Percentiles rank a stretch among this genome's conserved stretches.
Conservation (phyloP, 2,113 vertebrate species). For the Cyanoderma ruficeps region DNA sequence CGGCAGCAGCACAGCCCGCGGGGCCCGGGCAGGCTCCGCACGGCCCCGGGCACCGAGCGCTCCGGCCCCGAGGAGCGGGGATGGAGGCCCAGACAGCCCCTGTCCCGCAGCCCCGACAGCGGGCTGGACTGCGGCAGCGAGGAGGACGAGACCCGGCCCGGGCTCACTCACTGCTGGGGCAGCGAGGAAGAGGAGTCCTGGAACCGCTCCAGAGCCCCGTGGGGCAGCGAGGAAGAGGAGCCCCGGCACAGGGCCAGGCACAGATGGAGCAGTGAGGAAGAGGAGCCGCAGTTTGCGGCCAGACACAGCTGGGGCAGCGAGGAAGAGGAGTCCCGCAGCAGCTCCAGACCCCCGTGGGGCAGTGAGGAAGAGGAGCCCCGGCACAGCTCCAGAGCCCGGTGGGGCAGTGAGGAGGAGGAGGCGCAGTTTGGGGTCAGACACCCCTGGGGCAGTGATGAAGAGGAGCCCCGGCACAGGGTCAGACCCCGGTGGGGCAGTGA, state of each 20-base stretch:
- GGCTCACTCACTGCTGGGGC: fast-evolving
- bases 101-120: constrained; percentile 91
- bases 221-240: not conserved
- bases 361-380: not conserved
- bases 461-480: fast-evolving
- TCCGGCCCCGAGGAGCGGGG: constrained; percentile 58
- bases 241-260: fast-evolving
- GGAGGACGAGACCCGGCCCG: constrained; percentile 75
- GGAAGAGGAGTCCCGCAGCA: not conserved
- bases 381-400: not conserved
- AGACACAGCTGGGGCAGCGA: fast-evolving
- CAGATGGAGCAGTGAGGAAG: not conserved
- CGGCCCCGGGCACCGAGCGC: not conserved
- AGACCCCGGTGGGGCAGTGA: fast-evolving
- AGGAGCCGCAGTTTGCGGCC: too few species aligned
- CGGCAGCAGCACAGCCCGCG: constrained; percentile 11
- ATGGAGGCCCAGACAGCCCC: constrained; percentile 70
- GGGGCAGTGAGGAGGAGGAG: too few species aligned
- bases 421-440: too few species aligned
- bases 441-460: not conserved
- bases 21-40: constrained; percentile 61
- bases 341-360: not conserved
- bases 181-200: fast-evolving
- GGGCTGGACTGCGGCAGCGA: constrained; percentile 97
- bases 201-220: fast-evolving